Base-by-base conservation (phyloP, 2,797 vertebrate genomes). In the Sebastes trivittatus region DNA sequence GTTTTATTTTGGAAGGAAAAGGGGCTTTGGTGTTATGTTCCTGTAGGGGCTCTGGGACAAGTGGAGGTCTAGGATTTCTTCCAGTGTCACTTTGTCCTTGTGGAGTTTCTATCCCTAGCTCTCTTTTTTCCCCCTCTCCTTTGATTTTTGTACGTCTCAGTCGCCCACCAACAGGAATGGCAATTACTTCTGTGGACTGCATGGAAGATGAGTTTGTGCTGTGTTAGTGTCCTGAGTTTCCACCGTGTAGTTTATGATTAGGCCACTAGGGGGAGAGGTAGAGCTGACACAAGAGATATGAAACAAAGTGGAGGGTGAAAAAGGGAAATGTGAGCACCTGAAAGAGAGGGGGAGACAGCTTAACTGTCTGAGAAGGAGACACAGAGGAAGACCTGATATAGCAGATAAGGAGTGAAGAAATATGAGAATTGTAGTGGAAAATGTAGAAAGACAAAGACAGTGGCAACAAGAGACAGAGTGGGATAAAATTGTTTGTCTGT, bases 81-180 rank as follows among this genome's bases (percentile, higher is more conserved):
- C 71, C 85, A 85, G 78, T 91, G 92, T 94, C 92, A 90, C 90
- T 91, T 90, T 88, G 93, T 89, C 93, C 94, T 94, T 94, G 91
- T 87, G 77, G 84, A 88, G 68, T 81, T 89, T 89, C 80, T 78
- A 70, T 86, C 81, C 77, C 59, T 27, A 11, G 9, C 38, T 58
- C 25, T 8, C 13, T 64, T 42, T 61, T 25, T 32, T 27, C 1
- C 16, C 42, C 16, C 52, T 32, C 61, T 32, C 23, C 27, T 23
- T 49, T 72, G 75, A 89, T 75, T 84, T 89, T 81, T 80, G 55
- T 81, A 30, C 11, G 5, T 73, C 76, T 81, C 65, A 72, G 60
- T 81, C 61, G 22, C 75, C 65, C 55, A 79, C 63, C 75, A 77
- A 56, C 54, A 64, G 56, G 60, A 89, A 63, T 61, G 61, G 66